Evolutionary conservation across 1,140 invertebrate genomes (phyloP).

Genomic region (Pantala flavescens): DNA sequence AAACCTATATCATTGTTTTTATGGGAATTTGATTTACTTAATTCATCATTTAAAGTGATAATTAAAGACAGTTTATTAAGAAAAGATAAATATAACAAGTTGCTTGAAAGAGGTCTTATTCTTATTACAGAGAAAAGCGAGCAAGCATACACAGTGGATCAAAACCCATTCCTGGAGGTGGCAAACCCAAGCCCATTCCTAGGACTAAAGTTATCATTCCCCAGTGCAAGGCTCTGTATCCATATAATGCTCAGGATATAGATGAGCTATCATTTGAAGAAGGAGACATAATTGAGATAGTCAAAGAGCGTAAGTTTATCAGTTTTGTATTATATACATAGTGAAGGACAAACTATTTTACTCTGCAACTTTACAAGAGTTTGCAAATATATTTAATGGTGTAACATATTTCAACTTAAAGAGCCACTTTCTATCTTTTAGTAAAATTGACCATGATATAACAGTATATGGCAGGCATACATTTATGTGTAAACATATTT

Average conservation of each 20-base stretch:
- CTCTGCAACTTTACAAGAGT: background rate
- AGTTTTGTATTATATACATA: too few species aligned
- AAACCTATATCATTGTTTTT: too few species aligned
- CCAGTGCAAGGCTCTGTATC: constrained; percentile 49
- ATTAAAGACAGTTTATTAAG: too few species aligned
- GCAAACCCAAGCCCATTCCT: constrained; percentile 19
- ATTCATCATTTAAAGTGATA: too few species aligned
- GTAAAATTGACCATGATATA: background rate
- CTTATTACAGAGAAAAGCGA: constrained; percentile 32
- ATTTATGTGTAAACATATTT: background rate
- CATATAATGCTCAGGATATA: constrained; percentile 55
- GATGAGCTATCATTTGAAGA: constrained; percentile 55
- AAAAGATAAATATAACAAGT: background rate
- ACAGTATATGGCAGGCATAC: background rate
- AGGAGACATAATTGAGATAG: constrained; percentile 51
- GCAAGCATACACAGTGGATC: constrained; percentile 20
- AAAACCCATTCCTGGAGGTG: constrained; percentile 23
- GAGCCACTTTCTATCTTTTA: background rate
- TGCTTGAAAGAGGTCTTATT: constrained; percentile 14
- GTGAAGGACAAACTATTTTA: too few species aligned
- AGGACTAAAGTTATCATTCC: constrained; percentile 36
- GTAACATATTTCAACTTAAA: background rate
- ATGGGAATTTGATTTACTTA: too few species aligned
- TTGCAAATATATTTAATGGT: background rate
- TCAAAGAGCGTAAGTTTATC: constrained; percentile 48